Percentiles rank a stretch among this genome's conserved stretches.
Evolutionary conservation across 2,888 invertebrate species (phyloP).

Genomic region (Calephelis perditalis): DNA sequence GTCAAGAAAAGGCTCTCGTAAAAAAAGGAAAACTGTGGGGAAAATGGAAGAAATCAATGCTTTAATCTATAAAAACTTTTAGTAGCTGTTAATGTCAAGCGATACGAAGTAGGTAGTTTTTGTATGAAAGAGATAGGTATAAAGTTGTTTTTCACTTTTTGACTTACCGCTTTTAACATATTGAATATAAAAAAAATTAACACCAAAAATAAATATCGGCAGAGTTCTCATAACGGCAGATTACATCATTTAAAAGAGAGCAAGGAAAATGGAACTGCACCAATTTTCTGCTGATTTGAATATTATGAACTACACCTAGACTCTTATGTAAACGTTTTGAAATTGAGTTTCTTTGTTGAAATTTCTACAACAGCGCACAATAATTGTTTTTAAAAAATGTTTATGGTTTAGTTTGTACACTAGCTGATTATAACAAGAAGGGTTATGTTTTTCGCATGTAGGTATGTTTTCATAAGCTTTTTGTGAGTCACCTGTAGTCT

Average conservation of each 20-base stretch:
- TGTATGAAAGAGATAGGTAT: too few relatives aligned
- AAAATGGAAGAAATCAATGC: too few relatives aligned
- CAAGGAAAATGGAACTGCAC: background rate
- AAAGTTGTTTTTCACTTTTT: background rate
- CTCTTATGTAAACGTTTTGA: background rate
- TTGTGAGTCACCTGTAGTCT: too few relatives aligned
- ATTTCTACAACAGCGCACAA: constrained; percentile 1
- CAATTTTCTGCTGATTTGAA: too few relatives aligned
- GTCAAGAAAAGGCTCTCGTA: too few relatives aligned
- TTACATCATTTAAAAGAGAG: background rate
- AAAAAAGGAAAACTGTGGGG: too few relatives aligned
- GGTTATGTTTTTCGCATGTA: too few relatives aligned
- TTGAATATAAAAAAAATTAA: constrained; percentile 28
- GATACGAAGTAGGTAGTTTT: too few relatives aligned
- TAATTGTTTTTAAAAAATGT: constrained; percentile 3
- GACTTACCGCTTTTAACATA: constrained; percentile 43
- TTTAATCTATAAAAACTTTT: too few relatives aligned
- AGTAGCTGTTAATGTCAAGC: too few relatives aligned
- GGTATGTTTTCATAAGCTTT: too few relatives aligned
- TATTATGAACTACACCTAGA: background rate
- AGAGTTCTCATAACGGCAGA: background rate
- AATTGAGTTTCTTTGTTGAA: background rate
- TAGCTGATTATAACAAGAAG: too few relatives aligned
- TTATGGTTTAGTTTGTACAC: background rate
- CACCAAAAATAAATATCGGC: background rate